Conservation (phyloP, 2,888 invertebrate genomes). For the Chymomyza procnemis region DNA sequence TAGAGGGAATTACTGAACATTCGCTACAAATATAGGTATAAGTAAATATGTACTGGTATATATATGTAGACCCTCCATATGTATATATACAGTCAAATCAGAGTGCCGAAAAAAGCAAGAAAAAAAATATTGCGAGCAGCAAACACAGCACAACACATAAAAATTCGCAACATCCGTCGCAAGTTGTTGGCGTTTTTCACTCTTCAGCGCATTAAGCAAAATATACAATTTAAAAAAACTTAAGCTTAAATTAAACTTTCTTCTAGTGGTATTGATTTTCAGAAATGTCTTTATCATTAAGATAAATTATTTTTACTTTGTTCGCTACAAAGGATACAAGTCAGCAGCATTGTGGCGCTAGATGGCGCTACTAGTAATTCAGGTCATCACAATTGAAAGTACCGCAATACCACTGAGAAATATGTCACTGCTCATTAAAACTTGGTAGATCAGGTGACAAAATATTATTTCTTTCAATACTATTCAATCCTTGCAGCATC, state of each 20-base stretch:
- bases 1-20: constrained; percentile 52
- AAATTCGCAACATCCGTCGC: constrained; percentile 69
- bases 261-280: neutral
- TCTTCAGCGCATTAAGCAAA: neutral
- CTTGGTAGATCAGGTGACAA: too few relatives aligned
- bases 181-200: constrained; percentile 1
- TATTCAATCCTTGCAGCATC: too few relatives aligned
- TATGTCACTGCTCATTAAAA: too few relatives aligned
- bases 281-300: too few relatives aligned
- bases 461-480: too few relatives aligned
- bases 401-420: too few relatives aligned
- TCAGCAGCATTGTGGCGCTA: too few relatives aligned
- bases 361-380: too few relatives aligned
- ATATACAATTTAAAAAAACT: neutral
- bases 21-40: neutral
- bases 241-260: neutral
- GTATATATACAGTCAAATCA: constrained; percentile 50
- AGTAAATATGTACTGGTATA: neutral
- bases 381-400: too few relatives aligned
- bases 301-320: too few relatives aligned
- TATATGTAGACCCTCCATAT: too few relatives aligned
- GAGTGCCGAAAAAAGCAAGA: constrained; percentile 42
- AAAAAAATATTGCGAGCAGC: neutral
- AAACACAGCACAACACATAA: constrained; percentile 19
- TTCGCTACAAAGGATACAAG: too few relatives aligned